Evolutionary conservation across 2,797 vertebrate genomes (phyloP).

Genomic region (Phaenicophaeus curvirostris): DNA sequence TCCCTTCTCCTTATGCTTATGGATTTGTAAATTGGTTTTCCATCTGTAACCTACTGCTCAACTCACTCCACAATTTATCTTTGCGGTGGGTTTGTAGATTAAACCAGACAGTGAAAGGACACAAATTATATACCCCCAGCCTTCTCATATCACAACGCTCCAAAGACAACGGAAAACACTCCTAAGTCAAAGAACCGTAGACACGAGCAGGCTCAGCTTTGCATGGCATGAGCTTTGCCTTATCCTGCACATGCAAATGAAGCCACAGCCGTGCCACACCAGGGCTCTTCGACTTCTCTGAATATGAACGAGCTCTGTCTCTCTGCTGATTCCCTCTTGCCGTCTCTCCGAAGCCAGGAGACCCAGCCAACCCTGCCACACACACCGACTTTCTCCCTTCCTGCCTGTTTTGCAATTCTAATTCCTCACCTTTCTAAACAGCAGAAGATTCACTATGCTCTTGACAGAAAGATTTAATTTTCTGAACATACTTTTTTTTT

Average conservation of each 20-base stretch:
- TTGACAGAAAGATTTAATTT: constrained; percentile 74
- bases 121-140: not conserved
- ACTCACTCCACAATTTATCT: not conserved
- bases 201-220: not conserved
- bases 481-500: constrained; percentile 46
- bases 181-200: not conserved
- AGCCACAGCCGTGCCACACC: not conserved
- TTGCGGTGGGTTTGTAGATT: not conserved
- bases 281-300: not conserved
- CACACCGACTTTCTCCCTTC: not conserved
- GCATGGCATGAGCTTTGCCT: not conserved
- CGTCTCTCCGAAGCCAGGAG: not conserved
- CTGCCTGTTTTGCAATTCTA: constrained; percentile 69
- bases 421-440: constrained; percentile 75
- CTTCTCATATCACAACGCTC: not conserved
- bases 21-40: not conserved
- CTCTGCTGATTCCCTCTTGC: not conserved
- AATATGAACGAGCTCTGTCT: not conserved
- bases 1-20: not conserved
- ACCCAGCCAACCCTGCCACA: constrained; percentile 15
- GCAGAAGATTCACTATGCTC: constrained; percentile 59
- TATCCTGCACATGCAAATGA: not conserved
- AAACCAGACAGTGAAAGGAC: not conserved
- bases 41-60: not conserved
- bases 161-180: not conserved